Percentiles rank a stretch among this genome's conserved stretches.
These are phyloP conservation scores for Amphipyra tragopoginis DNA, from an alignment of 2,888 invertebrate species.

Conservation along the genomic window DNA sequence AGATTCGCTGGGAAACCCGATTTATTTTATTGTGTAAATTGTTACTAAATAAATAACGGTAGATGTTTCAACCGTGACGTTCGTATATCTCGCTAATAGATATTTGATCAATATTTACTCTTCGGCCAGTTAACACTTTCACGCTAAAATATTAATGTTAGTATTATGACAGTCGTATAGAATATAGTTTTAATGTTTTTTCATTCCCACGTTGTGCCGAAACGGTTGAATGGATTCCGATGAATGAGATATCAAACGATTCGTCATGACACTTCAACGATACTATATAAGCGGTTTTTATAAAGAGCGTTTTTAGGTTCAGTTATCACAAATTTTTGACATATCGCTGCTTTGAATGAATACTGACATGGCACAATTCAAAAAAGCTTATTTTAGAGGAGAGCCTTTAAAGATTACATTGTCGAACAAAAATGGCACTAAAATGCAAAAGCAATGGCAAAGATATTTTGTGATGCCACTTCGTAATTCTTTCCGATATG, in stretches of 20 bases:
- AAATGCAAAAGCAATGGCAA: no score
- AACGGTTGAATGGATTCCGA: conserved; percentile 47
- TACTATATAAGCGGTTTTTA: conserved; percentile 29
- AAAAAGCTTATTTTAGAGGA: no score
- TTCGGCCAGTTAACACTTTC: conserved; percentile 46
- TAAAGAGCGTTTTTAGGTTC: conserved; percentile 23
- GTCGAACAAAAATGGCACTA: no score
- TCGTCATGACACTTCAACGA: conserved; percentile 49
- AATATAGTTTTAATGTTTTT: conserved; percentile 27
- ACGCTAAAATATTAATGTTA: conserved; percentile 47
- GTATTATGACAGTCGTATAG: conserved; percentile 29
- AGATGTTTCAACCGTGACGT: conserved; percentile 38
- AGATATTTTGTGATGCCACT: no score
- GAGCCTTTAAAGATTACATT: no score
- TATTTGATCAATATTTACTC: conserved; percentile 47
- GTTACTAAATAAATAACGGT: conserved; percentile 52
- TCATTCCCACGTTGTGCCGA: conserved; percentile 49
- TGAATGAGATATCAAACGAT: conserved; percentile 58
- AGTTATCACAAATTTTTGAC: conserved; percentile 32
- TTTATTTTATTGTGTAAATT: conserved; percentile 43
- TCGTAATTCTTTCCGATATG: no score
- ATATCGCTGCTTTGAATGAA: no score
- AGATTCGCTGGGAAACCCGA: conserved; percentile 25
- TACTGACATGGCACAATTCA: no score
- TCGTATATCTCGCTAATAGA: conserved; percentile 25